phyloP scores from a whole-genome alignment of 2,113 vertebrate genomes.

The Azemiops feae region DNA sequence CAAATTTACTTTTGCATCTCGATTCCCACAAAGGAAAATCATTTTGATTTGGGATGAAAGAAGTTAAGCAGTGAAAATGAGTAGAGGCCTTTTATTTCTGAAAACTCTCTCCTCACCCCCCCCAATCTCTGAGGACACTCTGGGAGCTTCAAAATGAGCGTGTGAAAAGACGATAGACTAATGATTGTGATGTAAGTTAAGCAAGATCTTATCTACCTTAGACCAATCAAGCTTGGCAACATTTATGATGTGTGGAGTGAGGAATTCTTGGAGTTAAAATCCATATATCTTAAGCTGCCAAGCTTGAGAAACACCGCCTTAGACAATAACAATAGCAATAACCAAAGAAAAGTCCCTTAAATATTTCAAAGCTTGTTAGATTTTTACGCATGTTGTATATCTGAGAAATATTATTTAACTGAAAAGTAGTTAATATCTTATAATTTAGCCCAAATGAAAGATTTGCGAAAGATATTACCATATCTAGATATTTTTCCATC shows the following conservation, averaged over 20 bases:
- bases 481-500: background rate
- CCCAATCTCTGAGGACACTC: background rate
- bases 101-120: background rate
- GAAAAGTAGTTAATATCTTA: background rate
- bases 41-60: background rate
- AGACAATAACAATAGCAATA: background rate
- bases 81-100: background rate
- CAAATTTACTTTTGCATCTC: background rate
- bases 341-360: background rate
- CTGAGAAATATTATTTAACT: background rate
- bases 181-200: background rate
- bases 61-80: background rate
- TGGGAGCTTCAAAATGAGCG: background rate
- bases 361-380: background rate
- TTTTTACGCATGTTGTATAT: background rate
- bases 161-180: background rate
- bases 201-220: background rate
- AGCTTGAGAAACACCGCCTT: background rate
- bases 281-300: background rate
- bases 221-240: background rate
- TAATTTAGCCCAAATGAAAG: background rate
- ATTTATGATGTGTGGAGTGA: background rate
- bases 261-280: background rate
- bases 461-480: background rate
- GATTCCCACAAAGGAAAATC: background rate